These are phyloP conservation scores for Pogonomyrmex californicus DNA, from an alignment of 1,140 invertebrate genomes.

Conservation along the genomic window DNA sequence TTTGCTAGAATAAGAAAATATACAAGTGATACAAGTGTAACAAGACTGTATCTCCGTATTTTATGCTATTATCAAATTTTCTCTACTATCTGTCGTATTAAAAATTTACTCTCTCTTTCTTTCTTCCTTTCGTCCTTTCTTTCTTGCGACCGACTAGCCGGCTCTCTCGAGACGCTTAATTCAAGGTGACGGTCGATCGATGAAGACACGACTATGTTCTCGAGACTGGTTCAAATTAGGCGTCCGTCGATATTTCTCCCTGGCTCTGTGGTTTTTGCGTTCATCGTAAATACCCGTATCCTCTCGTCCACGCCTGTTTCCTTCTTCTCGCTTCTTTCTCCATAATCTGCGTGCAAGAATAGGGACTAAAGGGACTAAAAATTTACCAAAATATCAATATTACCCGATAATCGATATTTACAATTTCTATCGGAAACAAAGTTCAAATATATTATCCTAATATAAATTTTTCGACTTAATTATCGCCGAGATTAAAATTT, in stretches of 20 bases:
- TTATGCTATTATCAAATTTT: background rate
- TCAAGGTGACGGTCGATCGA: constrained; percentile 68
- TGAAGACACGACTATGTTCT: constrained; percentile 60
- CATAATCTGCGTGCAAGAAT: background rate
- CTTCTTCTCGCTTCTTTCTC: constrained; percentile 29
- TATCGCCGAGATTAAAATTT: background rate
- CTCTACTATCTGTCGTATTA: constrained; percentile 8
- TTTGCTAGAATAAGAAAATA: background rate
- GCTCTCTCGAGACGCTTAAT: constrained; percentile 58
- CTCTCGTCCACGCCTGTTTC: constrained; percentile 29
- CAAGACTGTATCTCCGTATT: background rate
- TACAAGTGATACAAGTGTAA: background rate
- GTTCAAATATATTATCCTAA: background rate
- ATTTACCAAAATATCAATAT: background rate
- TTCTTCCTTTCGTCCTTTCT: constrained; percentile 11
- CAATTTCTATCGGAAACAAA: background rate
- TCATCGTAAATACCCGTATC: constrained; percentile 37
- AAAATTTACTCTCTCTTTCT: background rate
- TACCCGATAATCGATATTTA: background rate
- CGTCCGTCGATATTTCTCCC: constrained; percentile 25
- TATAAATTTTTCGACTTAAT: background rate
- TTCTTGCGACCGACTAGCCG: background rate
- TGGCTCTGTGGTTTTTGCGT: constrained; percentile 15
- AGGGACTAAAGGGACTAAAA: background rate
- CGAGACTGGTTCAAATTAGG: constrained; percentile 61